Evolutionary conservation across 2,113 vertebrate genomes (phyloP).

Genomic region (Rhea americana): DNA sequence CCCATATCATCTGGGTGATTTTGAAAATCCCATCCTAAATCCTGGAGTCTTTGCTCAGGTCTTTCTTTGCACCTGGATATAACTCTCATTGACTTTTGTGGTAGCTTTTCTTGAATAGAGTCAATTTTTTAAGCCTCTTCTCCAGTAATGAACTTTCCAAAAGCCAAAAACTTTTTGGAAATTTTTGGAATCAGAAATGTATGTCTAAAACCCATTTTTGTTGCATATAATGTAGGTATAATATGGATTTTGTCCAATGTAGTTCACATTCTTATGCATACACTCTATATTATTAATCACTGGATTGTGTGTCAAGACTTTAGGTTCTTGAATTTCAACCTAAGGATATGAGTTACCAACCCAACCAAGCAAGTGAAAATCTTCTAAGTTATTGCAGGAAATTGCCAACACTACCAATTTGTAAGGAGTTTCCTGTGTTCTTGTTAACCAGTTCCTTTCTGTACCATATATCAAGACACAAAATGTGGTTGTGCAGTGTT

Average conservation of each 20-base stretch:
- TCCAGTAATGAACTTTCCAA: neutral
- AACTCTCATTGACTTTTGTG: neutral
- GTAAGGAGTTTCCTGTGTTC: constrained; percentile 46
- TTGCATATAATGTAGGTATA: neutral
- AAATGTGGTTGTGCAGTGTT: neutral
- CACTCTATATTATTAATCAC: constrained; percentile 17
- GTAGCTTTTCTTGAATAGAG: neutral
- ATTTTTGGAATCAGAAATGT: neutral
- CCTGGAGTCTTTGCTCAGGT: neutral
- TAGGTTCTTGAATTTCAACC: constrained; percentile 55
- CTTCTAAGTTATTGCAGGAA: constrained; percentile 63
- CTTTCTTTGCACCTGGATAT: neutral
- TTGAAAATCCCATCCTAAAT: neutral
- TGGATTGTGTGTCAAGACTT: constrained; percentile 27
- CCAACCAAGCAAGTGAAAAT: constrained; percentile 58
- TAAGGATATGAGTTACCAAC: constrained; percentile 51
- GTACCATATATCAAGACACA: neutral
- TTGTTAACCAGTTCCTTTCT: constrained; percentile 50
- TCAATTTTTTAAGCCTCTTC: neutral
- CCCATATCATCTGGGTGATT: neutral
- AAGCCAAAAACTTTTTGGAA: neutral
- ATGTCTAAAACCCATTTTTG: neutral
- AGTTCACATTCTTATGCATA: neutral
- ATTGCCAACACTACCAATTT: constrained; percentile 60
- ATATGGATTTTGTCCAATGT: neutral